Base-by-base conservation (phyloP, 2,888 invertebrate genomes). In the Archaeoteleia sp. region DNA sequence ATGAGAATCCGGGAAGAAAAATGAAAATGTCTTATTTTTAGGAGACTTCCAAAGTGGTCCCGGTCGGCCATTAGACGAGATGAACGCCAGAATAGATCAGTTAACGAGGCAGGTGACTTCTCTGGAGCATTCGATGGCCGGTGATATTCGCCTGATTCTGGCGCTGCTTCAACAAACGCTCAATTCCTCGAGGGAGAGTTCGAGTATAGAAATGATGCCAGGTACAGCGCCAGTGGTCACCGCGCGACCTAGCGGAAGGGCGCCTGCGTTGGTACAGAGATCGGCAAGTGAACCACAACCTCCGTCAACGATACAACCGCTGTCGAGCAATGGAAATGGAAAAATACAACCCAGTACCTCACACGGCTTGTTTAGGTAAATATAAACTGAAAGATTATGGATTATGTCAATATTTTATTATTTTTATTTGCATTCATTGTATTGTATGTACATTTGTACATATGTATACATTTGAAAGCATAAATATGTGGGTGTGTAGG, bases 91-190 rank as follows among this genome's bases (percentile, higher is more conserved):
- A 77, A 88, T 93, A 80, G 93, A 93, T 76, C 90, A 91, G 77
- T 86, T 93, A 66, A 88, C 90, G 77, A 88, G 89, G 79, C 90
- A 90, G 73, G 89, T 95, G 71, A 90, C 91, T 39, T 88, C 90
- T 43, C 86, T 95, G 76, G 94, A 95, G 82, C 89, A 89, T 67
- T 91, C 91, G 25, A 89, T 95, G 77, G 91, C 91, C 13, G 87
- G 89, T 5, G 94, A 95, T 81, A 91, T 95, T 73, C 89, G 91
- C 72, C 88, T 90, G 70, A 94, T 95, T 67, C 86, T 94, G 77
- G 88, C 88, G 46, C 84, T 92, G 71, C 86, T 93, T 58, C 90
- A 91, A 78, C 87, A 89, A 69, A 87, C 87, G n/a, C 74, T 82
- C 9, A 83, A 85, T 65, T 80, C 81, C 37, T 83, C 84, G 25